These are phyloP conservation scores for Zhuqinia jingwanae DNA, from an alignment of 2,888 invertebrate species.

Conservation along the genomic window DNA sequence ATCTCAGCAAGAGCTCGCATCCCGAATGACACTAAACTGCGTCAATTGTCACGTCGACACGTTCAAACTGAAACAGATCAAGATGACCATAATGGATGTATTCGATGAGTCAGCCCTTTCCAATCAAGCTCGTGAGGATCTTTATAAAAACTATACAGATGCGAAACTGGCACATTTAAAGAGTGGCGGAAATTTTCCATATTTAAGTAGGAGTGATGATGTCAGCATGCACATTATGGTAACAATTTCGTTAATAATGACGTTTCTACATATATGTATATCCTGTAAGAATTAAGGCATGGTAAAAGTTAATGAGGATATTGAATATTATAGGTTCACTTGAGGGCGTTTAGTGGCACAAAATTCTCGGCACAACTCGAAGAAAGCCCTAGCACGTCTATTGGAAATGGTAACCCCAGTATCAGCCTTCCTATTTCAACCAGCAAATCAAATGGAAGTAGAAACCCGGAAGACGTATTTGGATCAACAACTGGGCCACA, in stretches of 20 bases:
- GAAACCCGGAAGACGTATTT: conserved; percentile 34
- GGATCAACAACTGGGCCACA: conserved; percentile 45
- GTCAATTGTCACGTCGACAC: conserved; percentile 90
- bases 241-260: no score
- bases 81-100: conserved; percentile 93
- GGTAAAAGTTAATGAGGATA: neutral
- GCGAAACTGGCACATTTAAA: conserved; percentile 94
- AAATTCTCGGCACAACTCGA: conserved; percentile 67
- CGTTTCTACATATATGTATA: no score
- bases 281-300: no score
- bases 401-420: neutral
- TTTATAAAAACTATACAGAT: conserved; percentile 92
- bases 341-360: conserved; percentile 76
- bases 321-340: conserved; percentile 70
- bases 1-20: conserved; percentile 91
- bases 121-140: conserved; percentile 88
- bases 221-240: conserved; percentile 94
- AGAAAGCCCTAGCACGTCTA: neutral
- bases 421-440: neutral
- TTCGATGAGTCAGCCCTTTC: conserved; percentile 94
- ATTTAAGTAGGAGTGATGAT: conserved; percentile 92
- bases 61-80: conserved; percentile 85
- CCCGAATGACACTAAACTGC: conserved; percentile 93
- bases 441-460: neutral
- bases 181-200: conserved; percentile 94